Evolutionary conservation across 2,797 vertebrate genomes (phyloP).

Genomic region (Hippopotamyrus pictus): DNA sequence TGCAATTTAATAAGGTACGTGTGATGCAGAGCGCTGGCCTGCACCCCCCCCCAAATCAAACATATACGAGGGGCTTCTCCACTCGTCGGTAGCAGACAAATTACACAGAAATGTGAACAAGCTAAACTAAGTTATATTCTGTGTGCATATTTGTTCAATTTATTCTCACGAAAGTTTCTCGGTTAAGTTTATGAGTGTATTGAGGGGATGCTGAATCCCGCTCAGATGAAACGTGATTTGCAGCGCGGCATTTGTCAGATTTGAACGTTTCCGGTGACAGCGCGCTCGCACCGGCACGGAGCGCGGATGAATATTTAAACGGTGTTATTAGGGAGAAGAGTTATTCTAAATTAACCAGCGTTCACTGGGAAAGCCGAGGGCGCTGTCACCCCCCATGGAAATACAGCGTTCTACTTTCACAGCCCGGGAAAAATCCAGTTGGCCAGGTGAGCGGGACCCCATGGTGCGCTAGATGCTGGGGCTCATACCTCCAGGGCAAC

Average conservation of each 20-base stretch:
- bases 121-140: not conserved
- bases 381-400: not conserved
- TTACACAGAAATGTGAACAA: not conserved
- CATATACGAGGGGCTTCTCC: not conserved
- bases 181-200: not conserved
- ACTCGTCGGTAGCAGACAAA: not conserved
- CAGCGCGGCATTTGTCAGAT: not conserved
- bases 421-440: not conserved
- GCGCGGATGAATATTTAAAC: not conserved
- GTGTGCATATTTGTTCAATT: conserved; percentile 6
- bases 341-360: not conserved
- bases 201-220: not conserved
- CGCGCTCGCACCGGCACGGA: not conserved
- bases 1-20: not conserved
- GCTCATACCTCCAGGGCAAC: not conserved
- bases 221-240: not conserved
- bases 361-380: not conserved
- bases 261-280: not conserved
- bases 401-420: not conserved
- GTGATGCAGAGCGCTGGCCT: not conserved
- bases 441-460: not conserved
- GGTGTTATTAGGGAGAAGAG: not conserved
- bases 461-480: not conserved
- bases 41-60: not conserved
- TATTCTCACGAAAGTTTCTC: not conserved